Percentiles rank a stretch among this genome's conserved stretches.
Conservation (phyloP, 35 echinoderm and acorn worm species). For the Hemicentrotus pulcherrimus region DNA sequence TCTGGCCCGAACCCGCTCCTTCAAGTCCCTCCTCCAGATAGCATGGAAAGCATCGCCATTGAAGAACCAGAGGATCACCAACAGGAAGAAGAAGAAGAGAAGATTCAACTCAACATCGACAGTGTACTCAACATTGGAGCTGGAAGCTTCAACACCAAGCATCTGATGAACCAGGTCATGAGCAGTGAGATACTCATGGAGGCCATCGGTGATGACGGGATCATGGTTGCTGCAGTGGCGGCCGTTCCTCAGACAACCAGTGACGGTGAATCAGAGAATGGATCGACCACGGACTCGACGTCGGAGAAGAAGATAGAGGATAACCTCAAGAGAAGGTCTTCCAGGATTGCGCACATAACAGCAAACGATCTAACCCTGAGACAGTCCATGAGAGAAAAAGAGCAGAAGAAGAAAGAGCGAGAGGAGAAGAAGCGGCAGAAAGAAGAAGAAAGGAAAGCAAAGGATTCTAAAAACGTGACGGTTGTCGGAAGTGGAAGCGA, state of each 20-base stretch:
- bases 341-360: conserved; percentile 21
- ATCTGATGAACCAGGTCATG: conserved; percentile 63
- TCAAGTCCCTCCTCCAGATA: neutral
- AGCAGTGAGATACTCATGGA: conserved; percentile 56
- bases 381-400: conserved; percentile 14
- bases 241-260: conserved; percentile 47
- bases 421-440: conserved; percentile 38
- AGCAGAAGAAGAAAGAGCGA: conserved; percentile 24
- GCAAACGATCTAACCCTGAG: conserved; percentile 47
- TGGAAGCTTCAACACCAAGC: conserved; percentile 46
- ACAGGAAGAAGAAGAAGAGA: neutral
- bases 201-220: conserved; percentile 48
- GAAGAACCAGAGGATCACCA: neutral
- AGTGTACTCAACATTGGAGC: conserved; percentile 54
- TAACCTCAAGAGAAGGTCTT: conserved; percentile 29
- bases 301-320: conserved; percentile 31
- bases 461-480: conserved; percentile 9
- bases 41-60: neutral
- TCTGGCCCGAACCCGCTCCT: neutral
- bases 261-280: conserved; percentile 23
- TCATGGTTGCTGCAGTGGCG: conserved; percentile 48
- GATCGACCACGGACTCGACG: neutral
- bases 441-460: conserved; percentile 32
- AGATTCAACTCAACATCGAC: conserved; percentile 30
- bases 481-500: neutral